These are phyloP conservation scores for Phenganax marumi DNA, from an alignment of 92 coral and sea anemone genomes.

Conservation along the genomic window DNA sequence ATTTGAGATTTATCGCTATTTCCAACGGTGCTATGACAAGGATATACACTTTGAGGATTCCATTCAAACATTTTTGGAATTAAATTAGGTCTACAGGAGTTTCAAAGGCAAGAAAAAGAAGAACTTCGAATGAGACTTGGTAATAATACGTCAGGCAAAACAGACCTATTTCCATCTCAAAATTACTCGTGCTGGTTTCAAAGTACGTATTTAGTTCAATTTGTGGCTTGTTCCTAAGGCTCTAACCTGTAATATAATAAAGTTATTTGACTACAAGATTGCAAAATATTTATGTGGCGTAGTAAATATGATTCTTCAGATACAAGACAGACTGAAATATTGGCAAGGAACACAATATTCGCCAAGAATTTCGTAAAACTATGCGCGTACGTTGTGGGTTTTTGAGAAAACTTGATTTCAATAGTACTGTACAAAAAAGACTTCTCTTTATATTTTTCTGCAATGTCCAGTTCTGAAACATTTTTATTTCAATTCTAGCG, in stretches of 20 bases:
- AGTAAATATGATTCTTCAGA: not conserved
- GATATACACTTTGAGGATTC: slow-evolving; percentile 12
- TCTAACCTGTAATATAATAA: not conserved
- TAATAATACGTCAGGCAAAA: not conserved
- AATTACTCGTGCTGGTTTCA: not conserved
- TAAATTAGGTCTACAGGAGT: not conserved
- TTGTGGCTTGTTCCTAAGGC: not conserved
- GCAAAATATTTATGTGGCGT: not conserved
- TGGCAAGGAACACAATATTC: not conserved
- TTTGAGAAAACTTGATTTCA: not conserved
- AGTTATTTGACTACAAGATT: not conserved
- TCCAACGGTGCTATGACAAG: slow-evolving; percentile 29
- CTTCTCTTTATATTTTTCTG: not conserved
- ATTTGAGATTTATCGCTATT: slow-evolving; percentile 35
- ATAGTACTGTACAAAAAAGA: not conserved
- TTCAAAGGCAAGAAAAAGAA: slow-evolving; percentile 11
- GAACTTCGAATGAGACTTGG: not conserved
- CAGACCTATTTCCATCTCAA: not conserved
- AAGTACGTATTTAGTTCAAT: not conserved
- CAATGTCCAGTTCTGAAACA: not conserved
- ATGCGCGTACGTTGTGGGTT: not conserved
- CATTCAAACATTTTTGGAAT: slow-evolving; percentile 9
- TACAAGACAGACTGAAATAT: not conserved
- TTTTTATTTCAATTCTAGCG: not conserved
- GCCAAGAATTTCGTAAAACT: slow-evolving; percentile 6